Conservation (phyloP, 2,113 vertebrate genomes). For the Zosterops borbonicus region DNA sequence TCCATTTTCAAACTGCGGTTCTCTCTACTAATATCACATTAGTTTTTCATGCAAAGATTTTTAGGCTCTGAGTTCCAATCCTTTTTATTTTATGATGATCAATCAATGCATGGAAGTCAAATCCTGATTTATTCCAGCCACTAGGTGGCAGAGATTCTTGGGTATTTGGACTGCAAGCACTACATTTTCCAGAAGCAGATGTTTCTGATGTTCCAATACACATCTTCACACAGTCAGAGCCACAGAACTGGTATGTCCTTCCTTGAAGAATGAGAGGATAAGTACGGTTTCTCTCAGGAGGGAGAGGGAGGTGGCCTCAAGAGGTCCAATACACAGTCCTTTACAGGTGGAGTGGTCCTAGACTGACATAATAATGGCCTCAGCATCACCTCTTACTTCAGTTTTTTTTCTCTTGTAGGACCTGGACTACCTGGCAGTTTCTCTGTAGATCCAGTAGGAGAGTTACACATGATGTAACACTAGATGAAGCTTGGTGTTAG, state of each 20-base stretch:
- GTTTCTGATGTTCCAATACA: background rate
- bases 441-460: background rate
- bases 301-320: background rate
- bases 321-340: background rate
- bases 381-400: background rate
- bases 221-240: background rate
- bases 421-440: background rate
- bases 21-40: background rate
- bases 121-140: constrained; percentile 3
- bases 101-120: background rate
- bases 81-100: constrained; percentile 11
- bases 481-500: background rate
- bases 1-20: background rate
- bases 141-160: background rate
- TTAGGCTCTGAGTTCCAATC: background rate
- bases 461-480: background rate
- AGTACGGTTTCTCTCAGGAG: background rate
- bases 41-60: background rate
- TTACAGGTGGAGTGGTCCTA: background rate
- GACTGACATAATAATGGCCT: accelerated
- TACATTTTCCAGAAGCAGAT: background rate
- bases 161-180: background rate
- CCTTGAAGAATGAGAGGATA: background rate
- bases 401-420: background rate
- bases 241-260: background rate